phyloP scores from a whole-genome alignment of 2,888 invertebrate genomes.

The Ceramica pisi region DNA sequence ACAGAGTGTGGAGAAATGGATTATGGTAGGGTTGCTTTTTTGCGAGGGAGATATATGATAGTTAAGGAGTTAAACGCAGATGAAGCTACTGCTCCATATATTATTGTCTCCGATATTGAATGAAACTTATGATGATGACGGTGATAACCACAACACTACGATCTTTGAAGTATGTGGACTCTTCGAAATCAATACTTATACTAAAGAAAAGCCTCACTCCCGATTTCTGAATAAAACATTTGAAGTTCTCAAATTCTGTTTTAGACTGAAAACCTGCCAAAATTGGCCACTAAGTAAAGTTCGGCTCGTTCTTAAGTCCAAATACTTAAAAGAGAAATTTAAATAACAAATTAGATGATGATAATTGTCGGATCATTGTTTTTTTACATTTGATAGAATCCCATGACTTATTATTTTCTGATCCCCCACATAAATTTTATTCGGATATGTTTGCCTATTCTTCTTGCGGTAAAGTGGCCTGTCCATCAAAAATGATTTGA shows the following conservation, averaged over 20 bases:
- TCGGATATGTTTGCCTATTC: conserved; percentile 13
- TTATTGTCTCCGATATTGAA: no score
- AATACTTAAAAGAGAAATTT: no score
- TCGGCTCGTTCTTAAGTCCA: not conserved
- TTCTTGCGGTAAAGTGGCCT: conserved; percentile 33
- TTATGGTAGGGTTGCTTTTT: not conserved
- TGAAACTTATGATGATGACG: no score
- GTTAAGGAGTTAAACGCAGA: not conserved
- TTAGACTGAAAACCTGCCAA: no score
- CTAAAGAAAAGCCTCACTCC: no score
- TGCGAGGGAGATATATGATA: not conserved
- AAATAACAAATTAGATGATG: not conserved
- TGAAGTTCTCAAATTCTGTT: no score
- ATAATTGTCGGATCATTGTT: not conserved
- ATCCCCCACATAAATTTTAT: not conserved
- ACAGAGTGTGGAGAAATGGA: not conserved
- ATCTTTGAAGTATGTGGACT: no score
- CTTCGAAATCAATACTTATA: no score
- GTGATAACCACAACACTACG: no score
- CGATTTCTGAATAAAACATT: no score
- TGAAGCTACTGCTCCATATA: no score
- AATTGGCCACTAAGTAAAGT: no score
- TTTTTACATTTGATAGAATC: not conserved
- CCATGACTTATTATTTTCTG: not conserved
- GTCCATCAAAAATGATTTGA: conserved; percentile 52